Conservation (phyloP, 2,797 vertebrate species). For the Tokudaia tokunoshimensis region DNA sequence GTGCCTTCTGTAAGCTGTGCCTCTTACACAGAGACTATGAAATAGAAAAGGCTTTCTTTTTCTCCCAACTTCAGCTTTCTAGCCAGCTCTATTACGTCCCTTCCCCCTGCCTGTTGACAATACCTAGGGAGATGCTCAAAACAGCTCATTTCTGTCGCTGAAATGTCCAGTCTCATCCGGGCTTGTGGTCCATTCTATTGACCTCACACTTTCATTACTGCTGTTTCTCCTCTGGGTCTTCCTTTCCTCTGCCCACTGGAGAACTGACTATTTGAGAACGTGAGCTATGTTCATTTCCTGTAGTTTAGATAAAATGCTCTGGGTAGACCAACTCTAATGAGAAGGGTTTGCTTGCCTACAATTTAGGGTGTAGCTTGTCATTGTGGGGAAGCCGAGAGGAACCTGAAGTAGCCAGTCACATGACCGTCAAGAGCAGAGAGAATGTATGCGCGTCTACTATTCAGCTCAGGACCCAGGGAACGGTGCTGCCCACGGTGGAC, state of each 20-base stretch:
- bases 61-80: neutral
- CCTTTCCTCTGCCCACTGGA: too few species aligned
- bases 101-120: too few species aligned
- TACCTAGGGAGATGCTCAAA: neutral
- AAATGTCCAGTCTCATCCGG: neutral
- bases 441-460: neutral
- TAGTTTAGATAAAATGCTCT: neutral
- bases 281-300: neutral
- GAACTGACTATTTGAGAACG: neutral
- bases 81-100: accelerated
- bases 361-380: neutral
- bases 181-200: neutral
- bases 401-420: neutral
- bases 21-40: neutral
- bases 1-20: neutral
- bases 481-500: neutral
- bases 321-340: neutral
- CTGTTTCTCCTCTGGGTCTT: neutral
- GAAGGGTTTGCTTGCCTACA: neutral
- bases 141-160: neutral
- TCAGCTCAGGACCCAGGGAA: neutral
- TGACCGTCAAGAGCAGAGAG: neutral
- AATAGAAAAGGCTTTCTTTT: neutral
- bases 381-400: neutral
- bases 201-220: neutral